These are phyloP conservation scores for Argyresthia goedartella DNA, from an alignment of 2,888 invertebrate genomes.

Conservation along the genomic window DNA sequence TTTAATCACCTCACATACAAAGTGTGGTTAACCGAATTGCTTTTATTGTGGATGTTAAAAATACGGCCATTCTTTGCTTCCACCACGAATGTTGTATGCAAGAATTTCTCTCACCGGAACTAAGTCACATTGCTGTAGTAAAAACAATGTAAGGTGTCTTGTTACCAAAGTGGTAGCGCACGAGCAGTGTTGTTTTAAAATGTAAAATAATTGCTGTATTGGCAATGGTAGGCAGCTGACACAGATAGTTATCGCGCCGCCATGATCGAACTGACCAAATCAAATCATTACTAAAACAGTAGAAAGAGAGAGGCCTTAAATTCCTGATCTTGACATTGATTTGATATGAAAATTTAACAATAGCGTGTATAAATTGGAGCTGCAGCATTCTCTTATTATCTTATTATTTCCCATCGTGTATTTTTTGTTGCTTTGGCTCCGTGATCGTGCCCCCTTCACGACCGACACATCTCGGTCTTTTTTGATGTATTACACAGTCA, in stretches of 20 bases:
- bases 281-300: constrained; percentile 5
- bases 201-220: constrained; percentile 16
- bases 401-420: constrained; percentile 4
- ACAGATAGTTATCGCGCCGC: constrained; percentile 7
- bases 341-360: background rate
- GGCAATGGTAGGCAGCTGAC: constrained; percentile 10
- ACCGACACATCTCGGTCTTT: constrained; percentile 14
- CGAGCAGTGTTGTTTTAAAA: constrained; percentile 16
- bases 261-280: constrained; percentile 8
- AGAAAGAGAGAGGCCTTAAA: constrained; percentile 2
- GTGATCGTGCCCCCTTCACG: constrained; percentile 12
- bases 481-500: constrained; percentile 27
- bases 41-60: constrained; percentile 20
- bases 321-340: constrained; percentile 1
- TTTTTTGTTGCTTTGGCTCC: constrained; percentile 5
- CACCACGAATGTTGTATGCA: constrained; percentile 14
- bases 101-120: constrained; percentile 11
- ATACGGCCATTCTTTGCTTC: constrained; percentile 10
- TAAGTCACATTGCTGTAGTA: constrained; percentile 12
- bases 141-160: constrained; percentile 18
- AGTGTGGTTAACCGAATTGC: constrained; percentile 33
- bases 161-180: constrained; percentile 13
- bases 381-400: background rate
- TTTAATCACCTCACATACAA: constrained; percentile 29
- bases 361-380: constrained; percentile 2